These are phyloP conservation scores for Gulo gulo DNA, from an alignment of 2,113 vertebrate genomes.

Conservation along the genomic window DNA sequence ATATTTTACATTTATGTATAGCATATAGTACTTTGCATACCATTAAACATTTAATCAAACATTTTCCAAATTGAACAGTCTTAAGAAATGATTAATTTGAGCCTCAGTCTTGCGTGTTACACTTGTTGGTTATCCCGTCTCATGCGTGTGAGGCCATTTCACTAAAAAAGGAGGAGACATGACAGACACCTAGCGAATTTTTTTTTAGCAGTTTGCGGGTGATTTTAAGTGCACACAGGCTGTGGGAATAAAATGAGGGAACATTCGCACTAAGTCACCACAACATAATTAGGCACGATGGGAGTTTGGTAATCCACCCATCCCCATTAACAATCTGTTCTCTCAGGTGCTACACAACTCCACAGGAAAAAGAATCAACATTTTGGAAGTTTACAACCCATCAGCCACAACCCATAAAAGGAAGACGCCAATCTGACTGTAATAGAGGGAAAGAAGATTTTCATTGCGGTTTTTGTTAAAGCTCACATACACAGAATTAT, in stretches of 20 bases:
- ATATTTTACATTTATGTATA: not conserved
- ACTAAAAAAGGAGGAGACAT: not conserved
- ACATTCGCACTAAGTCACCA: not conserved
- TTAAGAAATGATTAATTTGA: not conserved
- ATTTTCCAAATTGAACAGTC: not conserved
- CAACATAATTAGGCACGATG: not conserved
- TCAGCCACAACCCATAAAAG: not conserved
- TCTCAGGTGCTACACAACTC: not conserved
- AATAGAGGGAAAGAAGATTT: not conserved
- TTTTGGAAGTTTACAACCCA: not conserved
- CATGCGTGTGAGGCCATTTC: not conserved
- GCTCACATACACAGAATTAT: not conserved
- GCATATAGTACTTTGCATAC: not conserved
- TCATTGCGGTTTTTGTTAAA: not conserved
- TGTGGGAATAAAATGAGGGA: slow-evolving; percentile 28
- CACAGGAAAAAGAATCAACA: not conserved
- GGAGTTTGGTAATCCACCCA: not conserved
- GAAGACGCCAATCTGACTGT: not conserved
- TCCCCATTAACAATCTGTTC: slow-evolving; percentile 44
- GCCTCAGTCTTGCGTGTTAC: not conserved
- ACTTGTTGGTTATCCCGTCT: not conserved
- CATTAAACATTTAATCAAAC: not conserved
- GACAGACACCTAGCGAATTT: not conserved
- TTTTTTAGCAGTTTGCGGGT: not conserved
- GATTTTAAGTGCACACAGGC: not conserved